These are phyloP conservation scores for Oxystoma pomonae DNA, from an alignment of 2,888 invertebrate genomes.

Conservation along the genomic window DNA sequence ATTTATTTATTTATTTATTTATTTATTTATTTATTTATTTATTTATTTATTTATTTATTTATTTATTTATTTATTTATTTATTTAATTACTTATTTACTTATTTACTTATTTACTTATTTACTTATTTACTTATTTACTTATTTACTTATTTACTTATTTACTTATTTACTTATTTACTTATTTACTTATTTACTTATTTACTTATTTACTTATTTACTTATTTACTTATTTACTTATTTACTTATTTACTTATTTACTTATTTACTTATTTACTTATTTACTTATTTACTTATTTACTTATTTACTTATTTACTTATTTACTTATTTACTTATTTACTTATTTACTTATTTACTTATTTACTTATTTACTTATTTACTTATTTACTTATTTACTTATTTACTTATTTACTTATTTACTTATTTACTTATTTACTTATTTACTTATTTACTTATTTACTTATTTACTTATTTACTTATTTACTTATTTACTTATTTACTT, in stretches of 20 bases:
- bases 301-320: conserved; percentile 9
- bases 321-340: conserved; percentile 9
- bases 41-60: conserved; percentile 7
- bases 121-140: conserved; percentile 9
- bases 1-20: conserved; percentile 6
- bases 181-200: conserved; percentile 9
- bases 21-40: conserved; percentile 6
- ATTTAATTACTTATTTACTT: background rate
- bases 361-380: conserved; percentile 7
- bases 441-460: background rate
- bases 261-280: conserved; percentile 9
- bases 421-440: conserved; percentile 4
- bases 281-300: conserved; percentile 9
- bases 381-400: conserved; percentile 6
- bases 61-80: conserved; percentile 3
- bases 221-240: background rate
- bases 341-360: conserved; percentile 9
- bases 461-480: background rate
- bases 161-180: conserved; percentile 9
- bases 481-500: background rate
- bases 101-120: conserved; percentile 3
- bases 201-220: background rate
- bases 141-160: conserved; percentile 8
- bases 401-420: conserved; percentile 6
- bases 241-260: conserved; percentile 9